These are phyloP conservation scores for Aelia acuminata DNA, from an alignment of 2,888 invertebrate species.

Conservation along the genomic window DNA sequence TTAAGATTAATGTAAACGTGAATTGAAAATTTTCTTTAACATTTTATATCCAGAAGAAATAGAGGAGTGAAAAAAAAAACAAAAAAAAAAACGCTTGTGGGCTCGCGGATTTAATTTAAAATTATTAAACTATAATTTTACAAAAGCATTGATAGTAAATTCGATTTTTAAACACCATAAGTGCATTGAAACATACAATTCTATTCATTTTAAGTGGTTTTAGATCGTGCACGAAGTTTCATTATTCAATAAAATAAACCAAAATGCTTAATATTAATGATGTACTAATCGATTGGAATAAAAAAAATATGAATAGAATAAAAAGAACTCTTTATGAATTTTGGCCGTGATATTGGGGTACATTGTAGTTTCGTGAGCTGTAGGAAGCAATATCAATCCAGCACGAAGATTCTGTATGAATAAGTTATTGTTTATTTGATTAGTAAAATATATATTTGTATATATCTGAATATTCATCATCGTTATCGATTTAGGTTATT, in stretches of 20 bases:
- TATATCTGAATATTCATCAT: background rate
- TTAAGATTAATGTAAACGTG: too few relatives aligned
- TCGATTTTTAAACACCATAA: too few relatives aligned
- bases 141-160: too few relatives aligned
- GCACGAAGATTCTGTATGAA: background rate
- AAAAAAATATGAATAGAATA: background rate
- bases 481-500: background rate
- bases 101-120: too few relatives aligned
- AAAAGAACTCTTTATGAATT: background rate
- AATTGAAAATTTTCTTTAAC: too few relatives aligned
- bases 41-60: too few relatives aligned
- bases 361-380: background rate
- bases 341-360: background rate
- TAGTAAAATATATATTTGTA: background rate
- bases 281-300: background rate
- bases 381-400: background rate
- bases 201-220: too few relatives aligned
- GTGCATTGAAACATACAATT: too few relatives aligned
- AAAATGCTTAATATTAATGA: background rate
- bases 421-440: background rate
- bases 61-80: too few relatives aligned
- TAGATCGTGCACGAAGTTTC: too few relatives aligned
- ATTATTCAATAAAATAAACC: background rate
- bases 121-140: too few relatives aligned
- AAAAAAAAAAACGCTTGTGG: too few relatives aligned